Evolutionary conservation across 30 jellyfish, hydroid and myxozoan genomes (phyloP).

Genomic region (Cassiopea andromeda): DNA sequence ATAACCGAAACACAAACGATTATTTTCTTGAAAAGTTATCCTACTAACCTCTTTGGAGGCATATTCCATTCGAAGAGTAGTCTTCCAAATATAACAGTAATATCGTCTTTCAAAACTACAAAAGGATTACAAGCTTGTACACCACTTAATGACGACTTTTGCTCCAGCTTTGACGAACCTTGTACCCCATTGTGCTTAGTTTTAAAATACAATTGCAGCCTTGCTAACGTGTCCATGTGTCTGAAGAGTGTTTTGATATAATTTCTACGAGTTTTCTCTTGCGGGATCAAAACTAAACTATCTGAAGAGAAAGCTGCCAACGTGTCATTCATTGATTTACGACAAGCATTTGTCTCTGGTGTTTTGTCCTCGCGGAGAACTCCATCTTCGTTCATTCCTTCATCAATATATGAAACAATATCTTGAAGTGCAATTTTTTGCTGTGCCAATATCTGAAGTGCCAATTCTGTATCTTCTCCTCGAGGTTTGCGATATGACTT

Average conservation of each 20-base stretch:
- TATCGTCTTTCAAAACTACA: slow-evolving; percentile 80
- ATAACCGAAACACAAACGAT: too few species aligned
- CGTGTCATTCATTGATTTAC: slow-evolving; percentile 58
- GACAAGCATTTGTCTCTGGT: slow-evolving; percentile 41
- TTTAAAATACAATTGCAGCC: slow-evolving; percentile 73
- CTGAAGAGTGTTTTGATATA: slow-evolving; percentile 75
- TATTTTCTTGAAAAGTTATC: too few species aligned
- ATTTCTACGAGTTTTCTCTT: slow-evolving; percentile 58
- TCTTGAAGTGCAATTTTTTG: slow-evolving; percentile 32
- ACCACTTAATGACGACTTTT: slow-evolving; percentile 59
- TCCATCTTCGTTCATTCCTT: neutral
- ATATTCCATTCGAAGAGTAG: slow-evolving; percentile 87
- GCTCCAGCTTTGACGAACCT: slow-evolving; percentile 17
- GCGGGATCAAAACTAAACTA: slow-evolving; percentile 42
- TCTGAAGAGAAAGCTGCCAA: slow-evolving; percentile 49
- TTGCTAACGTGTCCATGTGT: slow-evolving; percentile 84
- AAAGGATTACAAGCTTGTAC: slow-evolving; percentile 85
- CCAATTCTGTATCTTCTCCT: slow-evolving; percentile 42
- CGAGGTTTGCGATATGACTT: slow-evolving; percentile 30
- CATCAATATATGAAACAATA: slow-evolving; percentile 31
- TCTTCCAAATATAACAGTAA: slow-evolving; percentile 75
- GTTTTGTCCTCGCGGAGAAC: slow-evolving; percentile 50
- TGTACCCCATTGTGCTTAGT: slow-evolving; percentile 40
- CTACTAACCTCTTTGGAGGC: slow-evolving; percentile 84
- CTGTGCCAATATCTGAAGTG: slow-evolving; percentile 20